phyloP scores from a whole-genome alignment of 1,140 invertebrate genomes.

The Caenorhabditis elegans region WBcel235 BX284605.5:13169501-13170000 shows the following conservation, averaged over 20 bases:
- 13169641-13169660: no score
- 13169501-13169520: neutral
- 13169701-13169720: slow-evolving; percentile 2
- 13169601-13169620: neutral
- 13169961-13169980: neutral
- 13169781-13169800: neutral
- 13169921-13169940: no score
- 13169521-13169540: slow-evolving; percentile 14
- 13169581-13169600: slow-evolving; percentile 16
- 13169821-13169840: neutral
- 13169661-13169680: neutral
- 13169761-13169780: neutral
- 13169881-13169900: neutral
- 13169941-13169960: neutral
- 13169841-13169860: neutral
- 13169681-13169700: neutral
- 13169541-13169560: neutral
- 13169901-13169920: no score
- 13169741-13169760: slow-evolving; percentile 31
- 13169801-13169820: neutral
- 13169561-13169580: neutral
- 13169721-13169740: neutral
- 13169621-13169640: neutral
- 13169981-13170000: neutral
- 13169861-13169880: neutral